Evolutionary conservation across 2,797 vertebrate genomes (phyloP).

Genomic region (Danio aesculapii): DNA sequence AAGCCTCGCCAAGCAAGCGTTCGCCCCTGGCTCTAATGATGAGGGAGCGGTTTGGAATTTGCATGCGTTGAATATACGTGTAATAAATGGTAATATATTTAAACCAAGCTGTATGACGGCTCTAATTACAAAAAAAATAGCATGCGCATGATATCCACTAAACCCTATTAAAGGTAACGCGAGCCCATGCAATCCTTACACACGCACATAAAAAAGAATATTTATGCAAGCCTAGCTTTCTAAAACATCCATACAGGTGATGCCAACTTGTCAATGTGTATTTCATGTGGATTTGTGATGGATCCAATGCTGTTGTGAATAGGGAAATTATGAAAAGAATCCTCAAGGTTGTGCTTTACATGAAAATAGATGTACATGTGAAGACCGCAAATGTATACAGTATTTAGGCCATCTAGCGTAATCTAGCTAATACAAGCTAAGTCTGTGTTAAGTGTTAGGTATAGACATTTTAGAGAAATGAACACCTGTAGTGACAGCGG

Average conservation of each 20-base stretch:
- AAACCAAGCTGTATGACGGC: slow-evolving; percentile 60
- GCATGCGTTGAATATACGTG: slow-evolving; percentile 65
- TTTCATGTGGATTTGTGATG: slow-evolving; percentile 5
- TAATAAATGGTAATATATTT: slow-evolving; percentile 69
- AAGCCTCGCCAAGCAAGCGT: slow-evolving; percentile 41
- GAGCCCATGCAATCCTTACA: slow-evolving; percentile 58
- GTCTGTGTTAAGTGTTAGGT: background rate
- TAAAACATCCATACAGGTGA: slow-evolving; percentile 39
- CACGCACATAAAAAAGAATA: slow-evolving; percentile 42
- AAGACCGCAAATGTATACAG: background rate
- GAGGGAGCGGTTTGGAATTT: slow-evolving; percentile 61
- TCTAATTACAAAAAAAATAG: slow-evolving; percentile 66
- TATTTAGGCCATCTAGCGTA: background rate
- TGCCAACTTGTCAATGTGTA: slow-evolving; percentile 18
- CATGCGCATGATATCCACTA: slow-evolving; percentile 62
- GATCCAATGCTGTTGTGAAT: background rate
- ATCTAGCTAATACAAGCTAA: slow-evolving; percentile 5
- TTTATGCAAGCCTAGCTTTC: slow-evolving; percentile 56
- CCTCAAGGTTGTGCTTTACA: background rate
- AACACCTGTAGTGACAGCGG: slow-evolving; percentile 38
- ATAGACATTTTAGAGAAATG: background rate
- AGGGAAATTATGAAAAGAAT: background rate
- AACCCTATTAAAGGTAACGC: slow-evolving; percentile 64
- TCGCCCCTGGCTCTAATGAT: slow-evolving; percentile 55
- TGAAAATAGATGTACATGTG: background rate